Conservation (phyloP, 2,797 vertebrate species). For the Acropternis orthonyx region DNA sequence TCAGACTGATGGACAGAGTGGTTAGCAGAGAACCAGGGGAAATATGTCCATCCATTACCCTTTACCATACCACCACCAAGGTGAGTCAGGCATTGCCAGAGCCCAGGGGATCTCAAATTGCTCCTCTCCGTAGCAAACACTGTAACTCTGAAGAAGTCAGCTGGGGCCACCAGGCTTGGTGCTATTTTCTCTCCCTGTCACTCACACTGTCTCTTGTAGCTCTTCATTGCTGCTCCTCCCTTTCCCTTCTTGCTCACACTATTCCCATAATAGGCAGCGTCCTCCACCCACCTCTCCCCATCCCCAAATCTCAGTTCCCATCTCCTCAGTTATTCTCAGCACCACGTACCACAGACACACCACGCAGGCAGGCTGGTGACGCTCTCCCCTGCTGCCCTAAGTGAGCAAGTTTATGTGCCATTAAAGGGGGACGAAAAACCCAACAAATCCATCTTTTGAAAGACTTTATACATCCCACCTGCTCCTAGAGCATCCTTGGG, state of each 20-base stretch:
- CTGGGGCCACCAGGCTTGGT: neutral
- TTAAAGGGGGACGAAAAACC: neutral
- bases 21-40: neutral
- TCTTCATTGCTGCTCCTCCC: neutral
- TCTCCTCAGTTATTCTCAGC: neutral
- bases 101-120: neutral
- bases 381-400: neutral
- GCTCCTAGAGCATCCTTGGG: neutral
- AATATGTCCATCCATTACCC: neutral
- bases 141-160: neutral
- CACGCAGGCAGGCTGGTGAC: neutral
- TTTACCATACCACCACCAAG: neutral
- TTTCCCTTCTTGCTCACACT: constrained; percentile 2
- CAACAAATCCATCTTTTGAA: neutral
- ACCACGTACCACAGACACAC: neutral
- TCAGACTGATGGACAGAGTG: neutral
- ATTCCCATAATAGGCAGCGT: neutral
- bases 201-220: neutral
- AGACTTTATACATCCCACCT: neutral
- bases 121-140: neutral
- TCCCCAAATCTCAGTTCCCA: neutral
- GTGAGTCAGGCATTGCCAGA: neutral
- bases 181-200: constrained; percentile 7
- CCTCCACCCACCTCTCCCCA: constrained; percentile 2
- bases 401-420: neutral